These are phyloP conservation scores for Galerucella pusilla DNA, from an alignment of 2,888 invertebrate species.

Conservation along the genomic window DNA sequence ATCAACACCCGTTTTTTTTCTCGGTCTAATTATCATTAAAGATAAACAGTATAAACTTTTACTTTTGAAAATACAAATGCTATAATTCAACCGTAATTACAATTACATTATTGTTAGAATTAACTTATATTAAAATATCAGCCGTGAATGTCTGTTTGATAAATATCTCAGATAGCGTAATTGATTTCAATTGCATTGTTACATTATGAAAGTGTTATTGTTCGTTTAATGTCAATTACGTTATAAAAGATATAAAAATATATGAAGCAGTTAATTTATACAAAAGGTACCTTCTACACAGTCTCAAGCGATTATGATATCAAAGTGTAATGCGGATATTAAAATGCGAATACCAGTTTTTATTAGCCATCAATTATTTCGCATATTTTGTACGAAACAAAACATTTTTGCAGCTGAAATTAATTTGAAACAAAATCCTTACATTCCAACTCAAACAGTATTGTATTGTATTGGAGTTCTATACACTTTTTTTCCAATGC, in stretches of 20 bases:
- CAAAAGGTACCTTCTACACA: background rate
- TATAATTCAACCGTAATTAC: slow-evolving; percentile 38
- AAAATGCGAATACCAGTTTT: no score
- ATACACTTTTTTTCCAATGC: no score
- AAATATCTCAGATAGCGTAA: slow-evolving; percentile 45
- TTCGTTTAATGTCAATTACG: slow-evolving; percentile 41
- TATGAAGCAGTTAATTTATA: slow-evolving; percentile 2
- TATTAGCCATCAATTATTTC: no score
- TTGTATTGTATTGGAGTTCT: no score
- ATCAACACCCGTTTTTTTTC: slow-evolving; percentile 5
- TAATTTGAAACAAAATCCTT: no score
- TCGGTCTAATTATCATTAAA: slow-evolving; percentile 38
- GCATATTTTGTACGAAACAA: no score
- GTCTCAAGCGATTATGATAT: no score
- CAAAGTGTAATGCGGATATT: no score
- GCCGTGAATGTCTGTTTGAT: slow-evolving; percentile 42
- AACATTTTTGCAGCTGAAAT: no score
- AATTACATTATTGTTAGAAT: slow-evolving; percentile 43
- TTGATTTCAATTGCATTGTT: slow-evolving; percentile 46
- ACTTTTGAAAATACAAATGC: slow-evolving; percentile 30
- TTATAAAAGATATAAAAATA: slow-evolving; percentile 14
- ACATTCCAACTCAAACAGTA: no score
- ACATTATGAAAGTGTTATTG: slow-evolving; percentile 42
- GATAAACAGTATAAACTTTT: slow-evolving; percentile 39
- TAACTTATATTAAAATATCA: slow-evolving; percentile 43